Conservation (phyloP, 1,140 invertebrate species). For the Eriosoma lanigerum region DNA sequence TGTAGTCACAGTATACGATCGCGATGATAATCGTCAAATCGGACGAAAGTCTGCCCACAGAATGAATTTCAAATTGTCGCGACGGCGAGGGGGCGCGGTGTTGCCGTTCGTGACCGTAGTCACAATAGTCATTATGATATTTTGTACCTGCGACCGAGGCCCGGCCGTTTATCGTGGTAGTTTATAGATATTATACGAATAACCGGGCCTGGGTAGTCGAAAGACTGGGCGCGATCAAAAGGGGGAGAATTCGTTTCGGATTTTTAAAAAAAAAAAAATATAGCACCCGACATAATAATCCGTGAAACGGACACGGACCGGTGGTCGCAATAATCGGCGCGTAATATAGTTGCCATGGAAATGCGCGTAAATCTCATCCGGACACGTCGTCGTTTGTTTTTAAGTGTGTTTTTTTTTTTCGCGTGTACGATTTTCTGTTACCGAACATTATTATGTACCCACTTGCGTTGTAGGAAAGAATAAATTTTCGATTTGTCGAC, state of each 20-base stretch:
- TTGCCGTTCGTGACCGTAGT: too few relatives aligned
- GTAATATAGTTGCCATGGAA: not conserved
- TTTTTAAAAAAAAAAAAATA: not conserved
- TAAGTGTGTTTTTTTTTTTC: too few relatives aligned
- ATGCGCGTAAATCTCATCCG: not conserved
- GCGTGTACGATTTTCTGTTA: not conserved
- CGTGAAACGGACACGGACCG: conserved; percentile 1
- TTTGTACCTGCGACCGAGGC: too few relatives aligned
- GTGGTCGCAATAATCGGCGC: not conserved
- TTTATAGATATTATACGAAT: too few relatives aligned
- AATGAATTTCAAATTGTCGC: too few relatives aligned
- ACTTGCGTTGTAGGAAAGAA: not conserved
- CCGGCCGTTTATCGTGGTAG: too few relatives aligned
- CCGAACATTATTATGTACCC: not conserved
- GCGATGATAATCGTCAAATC: not conserved
- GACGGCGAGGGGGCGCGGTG: too few relatives aligned
- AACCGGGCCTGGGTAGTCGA: too few relatives aligned
- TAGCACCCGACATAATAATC: conserved; percentile 18
- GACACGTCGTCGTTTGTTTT: conserved; percentile 3
- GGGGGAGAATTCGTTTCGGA: not conserved
- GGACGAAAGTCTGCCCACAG: too few relatives aligned
- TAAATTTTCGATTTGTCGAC: too few relatives aligned
- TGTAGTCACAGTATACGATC: not conserved
- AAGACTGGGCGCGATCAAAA: too few relatives aligned
- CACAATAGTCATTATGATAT: too few relatives aligned